Evolutionary conservation across 2,888 invertebrate genomes (phyloP).

Genomic region (Macrophya alboannulata): DNA sequence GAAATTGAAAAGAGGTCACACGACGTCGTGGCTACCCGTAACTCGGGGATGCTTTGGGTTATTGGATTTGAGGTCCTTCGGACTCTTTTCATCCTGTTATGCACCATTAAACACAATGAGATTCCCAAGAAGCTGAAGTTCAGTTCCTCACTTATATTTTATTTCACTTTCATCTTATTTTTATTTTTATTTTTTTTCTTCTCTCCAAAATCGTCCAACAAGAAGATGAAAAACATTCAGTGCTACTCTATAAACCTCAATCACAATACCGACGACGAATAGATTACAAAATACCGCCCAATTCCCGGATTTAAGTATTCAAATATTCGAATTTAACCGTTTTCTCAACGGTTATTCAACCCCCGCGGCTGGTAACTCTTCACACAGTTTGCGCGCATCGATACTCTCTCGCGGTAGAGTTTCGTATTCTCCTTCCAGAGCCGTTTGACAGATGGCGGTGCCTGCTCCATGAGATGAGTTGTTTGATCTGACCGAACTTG

Average conservation of each 20-base stretch:
- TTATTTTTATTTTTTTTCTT: not conserved
- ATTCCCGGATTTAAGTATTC: not conserved
- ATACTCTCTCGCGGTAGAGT: not conserved
- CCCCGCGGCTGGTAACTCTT: not conserved
- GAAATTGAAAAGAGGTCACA: constrained; percentile 7
- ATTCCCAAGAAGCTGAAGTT: constrained; percentile 13
- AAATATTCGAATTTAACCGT: not conserved
- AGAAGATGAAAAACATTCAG: not conserved
- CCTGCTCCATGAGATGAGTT: not conserved
- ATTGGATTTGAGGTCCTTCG: constrained; percentile 40
- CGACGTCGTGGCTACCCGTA: constrained; percentile 4
- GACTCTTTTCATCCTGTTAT: constrained; percentile 45
- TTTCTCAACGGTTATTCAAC: not conserved
- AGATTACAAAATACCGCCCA: not conserved
- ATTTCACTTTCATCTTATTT: not conserved
- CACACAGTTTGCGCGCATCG: not conserved
- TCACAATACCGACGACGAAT: not conserved
- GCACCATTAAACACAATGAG: constrained; percentile 25
- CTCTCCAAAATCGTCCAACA: not conserved
- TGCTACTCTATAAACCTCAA: not conserved
- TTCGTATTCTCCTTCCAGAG: not conserved
- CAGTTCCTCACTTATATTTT: not conserved
- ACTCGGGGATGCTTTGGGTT: not conserved
- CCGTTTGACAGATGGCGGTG: not conserved
- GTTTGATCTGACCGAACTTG: not conserved